phyloP scores from a whole-genome alignment of 2,888 invertebrate species.

The Zygogramma bicolorata region DNA sequence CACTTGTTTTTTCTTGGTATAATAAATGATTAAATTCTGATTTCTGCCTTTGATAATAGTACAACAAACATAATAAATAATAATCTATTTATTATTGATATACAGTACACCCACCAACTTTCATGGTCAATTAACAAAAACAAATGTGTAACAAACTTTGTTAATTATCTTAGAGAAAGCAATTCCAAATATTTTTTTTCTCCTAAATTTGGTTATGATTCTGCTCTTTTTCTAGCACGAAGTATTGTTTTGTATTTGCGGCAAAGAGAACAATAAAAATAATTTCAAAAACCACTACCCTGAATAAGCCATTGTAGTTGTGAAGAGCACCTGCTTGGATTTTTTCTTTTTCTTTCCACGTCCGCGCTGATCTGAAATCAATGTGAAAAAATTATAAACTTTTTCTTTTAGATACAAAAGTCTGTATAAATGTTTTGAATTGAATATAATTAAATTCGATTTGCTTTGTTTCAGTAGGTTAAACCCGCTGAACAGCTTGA shows the following conservation, averaged over 20 bases:
- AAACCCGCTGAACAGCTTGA: no score
- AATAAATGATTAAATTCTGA: not conserved
- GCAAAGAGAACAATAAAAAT: conserved; percentile 19
- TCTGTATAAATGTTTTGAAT: no score
- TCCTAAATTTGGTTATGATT: no score
- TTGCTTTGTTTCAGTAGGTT: no score
- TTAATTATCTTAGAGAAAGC: no score
- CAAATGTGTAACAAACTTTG: not conserved
- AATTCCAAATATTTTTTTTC: no score
- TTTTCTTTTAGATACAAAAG: no score
- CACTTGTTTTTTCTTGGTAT: no score
- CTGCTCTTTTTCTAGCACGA: conserved; percentile 10
- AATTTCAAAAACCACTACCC: conserved; percentile 58
- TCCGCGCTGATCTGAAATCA: conserved; percentile 39
- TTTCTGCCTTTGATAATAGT: no score
- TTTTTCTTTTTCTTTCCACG: conserved; percentile 78
- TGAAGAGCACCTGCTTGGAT: conserved; percentile 79
- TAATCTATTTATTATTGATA: not conserved
- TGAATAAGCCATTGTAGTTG: conserved; percentile 69
- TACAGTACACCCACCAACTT: not conserved
- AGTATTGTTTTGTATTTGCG: not conserved
- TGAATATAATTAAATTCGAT: no score
- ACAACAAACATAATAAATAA: not conserved
- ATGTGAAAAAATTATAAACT: conserved; percentile 1
- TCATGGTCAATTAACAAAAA: not conserved